phyloP scores from a whole-genome alignment of 2,888 invertebrate genomes.

The Ferdinandea cuprea region DNA sequence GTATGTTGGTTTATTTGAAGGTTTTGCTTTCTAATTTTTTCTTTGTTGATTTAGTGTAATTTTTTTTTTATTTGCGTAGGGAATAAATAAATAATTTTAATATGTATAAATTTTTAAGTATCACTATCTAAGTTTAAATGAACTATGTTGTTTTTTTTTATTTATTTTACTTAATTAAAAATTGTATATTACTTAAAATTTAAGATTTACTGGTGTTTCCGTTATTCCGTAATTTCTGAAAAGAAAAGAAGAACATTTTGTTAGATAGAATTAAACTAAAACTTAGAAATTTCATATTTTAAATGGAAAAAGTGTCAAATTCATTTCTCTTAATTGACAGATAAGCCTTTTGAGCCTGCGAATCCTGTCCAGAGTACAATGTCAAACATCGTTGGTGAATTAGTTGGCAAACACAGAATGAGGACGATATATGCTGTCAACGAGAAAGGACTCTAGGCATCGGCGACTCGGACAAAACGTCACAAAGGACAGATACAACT shows the following conservation, averaged over 20 bases:
- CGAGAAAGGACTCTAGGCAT: too few species aligned
- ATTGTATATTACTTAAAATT: constrained; percentile 53
- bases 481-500: too few species aligned
- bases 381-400: too few species aligned
- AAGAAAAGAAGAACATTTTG: background rate
- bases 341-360: too few species aligned
- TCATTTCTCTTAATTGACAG: too few species aligned
- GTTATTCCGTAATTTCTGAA: constrained; percentile 47
- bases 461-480: too few species aligned
- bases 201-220: constrained; percentile 62
- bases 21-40: constrained; percentile 35
- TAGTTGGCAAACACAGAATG: too few species aligned
- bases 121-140: constrained; percentile 67
- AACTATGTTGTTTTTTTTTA: constrained; percentile 19
- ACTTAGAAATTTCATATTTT: background rate
- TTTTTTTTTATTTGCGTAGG: constrained; percentile 35
- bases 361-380: too few species aligned
- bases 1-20: constrained; percentile 76
- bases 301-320: too few species aligned
- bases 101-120: constrained; percentile 51
- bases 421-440: too few species aligned
- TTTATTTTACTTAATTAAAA: constrained; percentile 40
- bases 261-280: too few species aligned
- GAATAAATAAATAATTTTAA: constrained; percentile 39
- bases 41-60: constrained; percentile 28